A percentile compares a stretch with the other conserved stretches of the same genome.
Conservation (phyloP, 2,797 vertebrate species). For the Hyperoplus lanceolatus region DNA sequence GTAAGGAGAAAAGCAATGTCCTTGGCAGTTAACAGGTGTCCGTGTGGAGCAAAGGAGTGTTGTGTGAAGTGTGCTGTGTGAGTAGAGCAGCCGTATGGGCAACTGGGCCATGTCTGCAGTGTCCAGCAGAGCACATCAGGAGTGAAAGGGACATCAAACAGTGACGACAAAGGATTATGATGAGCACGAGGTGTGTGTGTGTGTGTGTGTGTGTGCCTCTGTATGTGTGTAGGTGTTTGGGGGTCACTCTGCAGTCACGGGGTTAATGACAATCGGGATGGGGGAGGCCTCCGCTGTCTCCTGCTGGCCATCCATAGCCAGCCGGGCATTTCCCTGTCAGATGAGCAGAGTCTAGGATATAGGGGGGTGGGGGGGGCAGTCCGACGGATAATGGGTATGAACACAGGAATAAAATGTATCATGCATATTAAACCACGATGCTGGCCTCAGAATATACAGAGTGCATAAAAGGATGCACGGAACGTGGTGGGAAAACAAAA, state of each 20-base stretch:
- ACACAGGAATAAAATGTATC: conserved; percentile 86
- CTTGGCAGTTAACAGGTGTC: conserved; percentile 60
- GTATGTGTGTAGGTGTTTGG: conserved; percentile 56
- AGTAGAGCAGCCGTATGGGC: conserved; percentile 63
- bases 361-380: conserved; percentile 65
- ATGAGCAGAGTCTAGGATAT: conserved; percentile 43
- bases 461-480: conserved; percentile 80
- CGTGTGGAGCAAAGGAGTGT: conserved; percentile 40
- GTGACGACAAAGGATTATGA: conserved; percentile 65
- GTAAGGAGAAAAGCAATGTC: conserved; percentile 58
- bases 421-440: conserved; percentile 86
- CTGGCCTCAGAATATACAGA: conserved; percentile 83
- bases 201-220: conserved; percentile 20
- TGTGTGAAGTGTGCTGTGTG: conserved; percentile 56
- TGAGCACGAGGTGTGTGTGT: conserved; percentile 59
- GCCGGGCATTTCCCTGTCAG: conserved; percentile 68
- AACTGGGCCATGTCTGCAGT: conserved; percentile 66
- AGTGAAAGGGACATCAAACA: conserved; percentile 73
- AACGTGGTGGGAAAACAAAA: conserved; percentile 84
- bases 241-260: conserved; percentile 73
- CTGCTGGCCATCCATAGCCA: conserved; percentile 61
- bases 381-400: conserved; percentile 82
- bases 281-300: conserved; percentile 72
- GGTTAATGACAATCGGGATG: conserved; percentile 81
- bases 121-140: conserved; percentile 73